Base-by-base conservation (phyloP, 2,113 vertebrate species). In the Protomyctophum bolini region DNA sequence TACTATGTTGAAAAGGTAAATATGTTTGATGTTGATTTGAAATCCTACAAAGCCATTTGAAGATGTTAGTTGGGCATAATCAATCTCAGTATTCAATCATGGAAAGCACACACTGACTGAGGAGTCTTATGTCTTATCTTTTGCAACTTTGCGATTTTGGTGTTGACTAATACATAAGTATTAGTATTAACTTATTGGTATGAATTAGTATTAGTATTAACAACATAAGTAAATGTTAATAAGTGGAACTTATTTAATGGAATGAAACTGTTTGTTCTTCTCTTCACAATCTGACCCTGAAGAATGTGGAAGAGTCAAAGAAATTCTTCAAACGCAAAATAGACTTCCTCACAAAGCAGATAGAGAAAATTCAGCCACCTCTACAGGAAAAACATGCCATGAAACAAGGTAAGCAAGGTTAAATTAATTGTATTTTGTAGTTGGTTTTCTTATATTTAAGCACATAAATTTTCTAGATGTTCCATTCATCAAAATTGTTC, bases 1-100 rank as follows among this genome's bases (percentile, higher is more conserved):
- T 98, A 98, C 87, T 98, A 96, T 47, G 96, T 97, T 72, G 96
- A 98, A 88, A 98, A 97, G 95, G 97, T 96, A 86, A 91, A 86
- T 21, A 5, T 4, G 50, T 66, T 6, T 10, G 73, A 15, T 41
- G 0, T 0, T 46, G 12, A 29, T 66, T 68, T 62, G 0, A 64
- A 70, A 66, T 41, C 1, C 45, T 1, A 55, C n/a, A 45, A 4
- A 47, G 10, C 1, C 9, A 10, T 58, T 15, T 4, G 2, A 62
- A 9, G 0, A 5, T 45, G 46, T 33, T 41, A 8, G 1, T 2
- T 57, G 21, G 21, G 21, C 21, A 21, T 62, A 21, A 41, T 4
- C 33, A 41, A 6, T 41, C 33, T 41, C 33, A 41, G 33, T 41
- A 41, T 41, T 41, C 33, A 41, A 41, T 1, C 33, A 41, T 41